Conservation (phyloP, 2,888 invertebrate genomes). For the Cosmorhoe ocellata region DNA sequence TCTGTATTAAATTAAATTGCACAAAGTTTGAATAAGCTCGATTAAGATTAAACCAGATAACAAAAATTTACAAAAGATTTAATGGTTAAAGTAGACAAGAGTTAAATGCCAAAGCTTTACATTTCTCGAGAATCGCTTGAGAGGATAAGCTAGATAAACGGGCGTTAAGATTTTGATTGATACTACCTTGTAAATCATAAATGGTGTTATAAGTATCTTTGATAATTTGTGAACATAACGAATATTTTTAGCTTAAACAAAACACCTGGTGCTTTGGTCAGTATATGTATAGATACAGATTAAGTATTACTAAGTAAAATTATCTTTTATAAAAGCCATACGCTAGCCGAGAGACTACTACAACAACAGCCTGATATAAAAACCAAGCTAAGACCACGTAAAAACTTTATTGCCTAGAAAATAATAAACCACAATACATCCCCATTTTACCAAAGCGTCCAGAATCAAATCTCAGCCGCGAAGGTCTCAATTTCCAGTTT, state of each 20-base stretch:
- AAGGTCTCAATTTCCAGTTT: constrained; percentile 27
- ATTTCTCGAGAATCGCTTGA: neutral
- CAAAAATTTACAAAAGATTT: neutral
- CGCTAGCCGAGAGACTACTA: too few relatives aligned
- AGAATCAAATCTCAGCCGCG: constrained; percentile 24
- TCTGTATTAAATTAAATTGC: constrained; percentile 11
- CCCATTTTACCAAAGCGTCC: constrained; percentile 10
- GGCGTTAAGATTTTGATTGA: neutral
- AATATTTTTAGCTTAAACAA: too few relatives aligned
- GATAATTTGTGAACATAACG: too few relatives aligned
- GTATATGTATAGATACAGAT: neutral
- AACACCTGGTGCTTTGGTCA: too few relatives aligned
- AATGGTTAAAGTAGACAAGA: neutral
- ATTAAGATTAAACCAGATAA: neutral
- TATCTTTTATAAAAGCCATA: too few relatives aligned
- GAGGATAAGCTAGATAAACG: neutral
- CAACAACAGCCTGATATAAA: neutral
- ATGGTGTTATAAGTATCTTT: too few relatives aligned
- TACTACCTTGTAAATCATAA: neutral
- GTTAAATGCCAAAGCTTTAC: neutral
- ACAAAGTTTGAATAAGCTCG: neutral
- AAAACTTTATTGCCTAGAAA: constrained; percentile 14
- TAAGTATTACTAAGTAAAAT: too few relatives aligned
- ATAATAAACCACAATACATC: constrained; percentile 9
- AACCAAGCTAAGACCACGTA: neutral